Evolutionary conservation across 2,888 invertebrate species (phyloP).

Genomic region (Ypsolopha scabrella): DNA sequence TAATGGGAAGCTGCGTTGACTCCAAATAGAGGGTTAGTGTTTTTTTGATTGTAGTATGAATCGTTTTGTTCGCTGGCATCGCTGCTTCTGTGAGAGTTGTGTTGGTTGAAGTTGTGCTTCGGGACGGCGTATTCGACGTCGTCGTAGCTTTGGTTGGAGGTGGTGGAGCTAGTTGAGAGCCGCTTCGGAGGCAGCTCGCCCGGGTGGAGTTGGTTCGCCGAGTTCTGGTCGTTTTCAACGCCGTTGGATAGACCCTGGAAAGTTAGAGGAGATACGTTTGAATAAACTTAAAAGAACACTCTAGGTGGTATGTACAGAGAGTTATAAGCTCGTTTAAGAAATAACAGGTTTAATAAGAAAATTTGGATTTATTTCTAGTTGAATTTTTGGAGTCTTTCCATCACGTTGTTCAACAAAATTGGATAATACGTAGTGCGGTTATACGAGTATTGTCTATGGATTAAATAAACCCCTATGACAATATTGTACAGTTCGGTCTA

Average conservation of each 20-base stretch:
- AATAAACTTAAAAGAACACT: too few species aligned
- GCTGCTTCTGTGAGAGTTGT: constrained; percentile 26
- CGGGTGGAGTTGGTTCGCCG: constrained; percentile 38
- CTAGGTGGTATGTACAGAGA: too few species aligned
- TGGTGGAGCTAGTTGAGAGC: constrained; percentile 54
- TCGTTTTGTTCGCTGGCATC: constrained; percentile 32
- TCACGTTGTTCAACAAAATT: too few species aligned
- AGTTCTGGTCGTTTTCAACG: constrained; percentile 60
- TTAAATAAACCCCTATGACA: too few species aligned
- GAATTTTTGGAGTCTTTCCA: too few species aligned
- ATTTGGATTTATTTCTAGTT: too few species aligned
- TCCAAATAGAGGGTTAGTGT: constrained; percentile 57
- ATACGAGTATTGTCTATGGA: too few species aligned
- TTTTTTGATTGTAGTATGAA: constrained; percentile 34
- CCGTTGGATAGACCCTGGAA: constrained; percentile 63
- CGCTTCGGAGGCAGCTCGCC: constrained; percentile 49
- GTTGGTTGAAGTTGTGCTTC: constrained; percentile 44
- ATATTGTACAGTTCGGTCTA: too few species aligned
- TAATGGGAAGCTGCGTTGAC: constrained; percentile 63
- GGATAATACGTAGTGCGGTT: too few species aligned
- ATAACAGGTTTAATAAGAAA: too few species aligned
- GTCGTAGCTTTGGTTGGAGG: constrained; percentile 60
- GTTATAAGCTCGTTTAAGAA: too few species aligned
- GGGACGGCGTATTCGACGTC: constrained; percentile 53
- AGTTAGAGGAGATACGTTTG: neutral